These are phyloP conservation scores for Menura novaehollandiae DNA, from an alignment of 2,113 vertebrate genomes.

Conservation along the genomic window DNA sequence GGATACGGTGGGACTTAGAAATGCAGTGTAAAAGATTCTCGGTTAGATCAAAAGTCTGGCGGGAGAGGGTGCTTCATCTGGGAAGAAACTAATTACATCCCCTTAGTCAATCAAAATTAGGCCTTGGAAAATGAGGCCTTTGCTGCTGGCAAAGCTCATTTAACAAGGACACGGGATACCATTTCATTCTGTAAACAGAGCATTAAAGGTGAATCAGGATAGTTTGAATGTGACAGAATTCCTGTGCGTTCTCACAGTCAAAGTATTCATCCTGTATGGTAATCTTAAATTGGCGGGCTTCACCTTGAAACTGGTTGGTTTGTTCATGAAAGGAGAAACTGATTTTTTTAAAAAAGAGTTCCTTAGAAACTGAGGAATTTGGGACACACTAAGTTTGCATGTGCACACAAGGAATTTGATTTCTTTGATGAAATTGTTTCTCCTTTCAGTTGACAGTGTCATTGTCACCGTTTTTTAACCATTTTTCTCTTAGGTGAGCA, in stretches of 20 bases:
- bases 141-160: not conserved
- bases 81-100: not conserved
- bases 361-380: not conserved
- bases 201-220: not conserved
- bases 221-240: not conserved
- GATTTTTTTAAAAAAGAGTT: not conserved
- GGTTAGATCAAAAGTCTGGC: not conserved
- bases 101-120: not conserved
- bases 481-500: slow-evolving; percentile 85
- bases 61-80: not conserved
- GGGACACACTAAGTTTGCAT: not conserved
- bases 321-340: not conserved
- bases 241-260: not conserved
- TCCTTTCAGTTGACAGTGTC: not conserved
- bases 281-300: not conserved
- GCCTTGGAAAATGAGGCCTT: not conserved
- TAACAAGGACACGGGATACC: not conserved
- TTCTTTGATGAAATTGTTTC: not conserved
- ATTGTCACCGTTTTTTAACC: not conserved
- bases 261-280: not conserved
- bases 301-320: not conserved
- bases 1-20: not conserved
- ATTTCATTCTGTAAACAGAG: not conserved
- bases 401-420: not conserved
- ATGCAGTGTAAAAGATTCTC: not conserved